Percentiles rank a stretch among this genome's conserved stretches.
phyloP scores from a whole-genome alignment of 2,113 vertebrate species.

The Dascyllus trimaculatus region DNA sequence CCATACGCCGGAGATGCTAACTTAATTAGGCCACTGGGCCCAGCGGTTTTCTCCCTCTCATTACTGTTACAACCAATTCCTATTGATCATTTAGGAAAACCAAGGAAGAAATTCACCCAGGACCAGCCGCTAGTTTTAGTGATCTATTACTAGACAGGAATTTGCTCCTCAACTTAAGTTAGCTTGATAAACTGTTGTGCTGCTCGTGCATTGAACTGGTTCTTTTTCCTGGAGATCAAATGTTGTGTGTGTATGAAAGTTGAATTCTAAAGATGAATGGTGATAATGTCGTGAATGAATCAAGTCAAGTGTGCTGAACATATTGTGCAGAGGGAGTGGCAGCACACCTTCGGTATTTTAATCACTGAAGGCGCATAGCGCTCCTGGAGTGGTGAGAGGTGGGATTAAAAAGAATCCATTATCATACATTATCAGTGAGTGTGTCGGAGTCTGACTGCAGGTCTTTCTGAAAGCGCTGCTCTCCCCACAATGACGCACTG shows the following conservation, averaged over 20 bases:
- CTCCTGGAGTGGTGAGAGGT: constrained; percentile 48
- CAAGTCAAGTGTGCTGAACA: constrained; percentile 33
- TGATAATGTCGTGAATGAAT: constrained; percentile 36
- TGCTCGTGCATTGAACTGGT: not conserved
- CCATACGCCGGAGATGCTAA: constrained; percentile 60
- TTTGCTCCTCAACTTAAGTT: constrained; percentile 1
- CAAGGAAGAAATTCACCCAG: constrained; percentile 41
- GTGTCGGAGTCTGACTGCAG: constrained; percentile 40
- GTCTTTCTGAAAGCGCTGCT: constrained; percentile 52
- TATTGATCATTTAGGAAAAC: constrained; percentile 75
- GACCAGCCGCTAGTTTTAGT: constrained; percentile 42
- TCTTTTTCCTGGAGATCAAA: constrained; percentile 5
- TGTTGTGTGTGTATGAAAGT: constrained; percentile 19
- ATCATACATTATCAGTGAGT: constrained; percentile 68
- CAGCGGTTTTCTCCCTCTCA: constrained; percentile 63
- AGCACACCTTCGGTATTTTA: constrained; percentile 54
- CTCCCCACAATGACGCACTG: constrained; percentile 22
- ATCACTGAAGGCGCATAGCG: constrained; percentile 34
- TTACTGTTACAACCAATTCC: constrained; percentile 73
- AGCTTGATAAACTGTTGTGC: not conserved
- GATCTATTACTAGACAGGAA: constrained; percentile 21
- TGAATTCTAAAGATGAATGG: constrained; percentile 26
- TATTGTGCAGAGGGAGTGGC: constrained; percentile 42
- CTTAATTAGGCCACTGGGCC: constrained; percentile 78
- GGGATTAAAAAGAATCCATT: constrained; percentile 70